phyloP scores from a whole-genome alignment of 2,888 invertebrate genomes.

The Cylindroiulus punctatus region DNA sequence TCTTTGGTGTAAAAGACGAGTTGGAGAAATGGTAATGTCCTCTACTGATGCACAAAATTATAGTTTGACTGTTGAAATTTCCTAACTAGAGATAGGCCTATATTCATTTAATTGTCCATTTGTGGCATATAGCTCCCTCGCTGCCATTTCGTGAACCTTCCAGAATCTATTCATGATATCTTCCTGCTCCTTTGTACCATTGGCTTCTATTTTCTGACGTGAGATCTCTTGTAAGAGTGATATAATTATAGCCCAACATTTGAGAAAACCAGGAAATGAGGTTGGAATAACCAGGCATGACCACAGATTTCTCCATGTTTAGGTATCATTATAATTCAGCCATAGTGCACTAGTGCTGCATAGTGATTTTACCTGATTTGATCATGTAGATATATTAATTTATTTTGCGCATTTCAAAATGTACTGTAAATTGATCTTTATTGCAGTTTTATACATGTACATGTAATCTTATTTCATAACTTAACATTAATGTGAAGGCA shows the following conservation, averaged over 20 bases:
- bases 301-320: not conserved
- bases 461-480: too few species aligned
- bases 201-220: not conserved
- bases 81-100: not conserved
- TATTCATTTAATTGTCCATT: too few species aligned
- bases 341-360: not conserved
- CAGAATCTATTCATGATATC: not conserved
- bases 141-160: not conserved
- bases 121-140: too few species aligned
- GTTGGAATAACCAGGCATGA: not conserved
- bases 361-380: not conserved
- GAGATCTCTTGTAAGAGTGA: not conserved
- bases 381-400: slow-evolving; percentile 22
- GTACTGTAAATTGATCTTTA: not conserved
- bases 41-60: not conserved
- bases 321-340: not conserved
- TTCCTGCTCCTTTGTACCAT: not conserved
- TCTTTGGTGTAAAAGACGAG: not conserved
- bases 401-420: not conserved
- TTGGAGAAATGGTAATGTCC: not conserved
- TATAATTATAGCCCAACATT: not conserved
- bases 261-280: not conserved
- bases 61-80: not conserved
- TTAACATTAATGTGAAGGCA: not conserved
- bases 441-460: not conserved